Percentiles rank a stretch among this genome's conserved stretches.
phyloP scores from a whole-genome alignment of 2,797 vertebrate species.

The Myoxocephalus aenaeus region DNA sequence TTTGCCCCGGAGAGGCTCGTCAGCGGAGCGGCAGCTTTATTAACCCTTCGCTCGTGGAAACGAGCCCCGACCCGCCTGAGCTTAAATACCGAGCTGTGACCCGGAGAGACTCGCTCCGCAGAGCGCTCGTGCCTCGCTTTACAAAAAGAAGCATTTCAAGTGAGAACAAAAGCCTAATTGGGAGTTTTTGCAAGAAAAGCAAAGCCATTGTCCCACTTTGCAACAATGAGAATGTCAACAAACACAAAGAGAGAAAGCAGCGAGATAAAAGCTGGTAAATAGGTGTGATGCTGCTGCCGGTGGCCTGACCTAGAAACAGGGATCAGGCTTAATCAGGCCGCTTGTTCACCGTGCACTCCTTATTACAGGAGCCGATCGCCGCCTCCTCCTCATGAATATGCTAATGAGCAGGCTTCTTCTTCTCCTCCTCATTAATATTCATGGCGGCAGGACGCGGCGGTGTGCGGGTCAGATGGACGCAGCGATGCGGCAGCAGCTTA shows the following conservation, averaged over 20 bases:
- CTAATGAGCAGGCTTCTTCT: conserved; percentile 67
- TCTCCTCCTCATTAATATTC: conserved; percentile 76
- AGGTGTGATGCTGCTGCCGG: neutral
- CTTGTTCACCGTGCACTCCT: conserved; percentile 46
- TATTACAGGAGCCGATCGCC: conserved; percentile 42
- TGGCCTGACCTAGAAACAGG: conserved; percentile 70
- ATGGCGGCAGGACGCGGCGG: conserved; percentile 52
- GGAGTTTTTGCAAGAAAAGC: conserved; percentile 63
- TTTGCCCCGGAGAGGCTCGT: too few relatives aligned
- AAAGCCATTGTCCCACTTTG: conserved; percentile 58
- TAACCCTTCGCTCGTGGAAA: conserved; percentile 55
- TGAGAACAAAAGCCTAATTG: conserved; percentile 65
- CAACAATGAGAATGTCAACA: conserved; percentile 31
- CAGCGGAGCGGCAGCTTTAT: conserved; percentile 38
- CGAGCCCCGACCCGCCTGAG: conserved; percentile 46
- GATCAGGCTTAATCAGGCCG: conserved; percentile 66
- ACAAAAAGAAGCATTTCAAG: conserved; percentile 57
- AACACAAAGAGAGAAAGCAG: neutral
- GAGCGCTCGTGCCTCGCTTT: conserved; percentile 14
- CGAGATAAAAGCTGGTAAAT: neutral
- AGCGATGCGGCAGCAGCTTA: conserved; percentile 64
- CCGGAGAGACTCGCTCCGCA: too few relatives aligned
- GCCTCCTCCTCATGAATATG: conserved; percentile 72
- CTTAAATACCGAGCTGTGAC: too few relatives aligned
- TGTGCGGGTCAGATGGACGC: conserved; percentile 50